These are phyloP conservation scores for Neosalanx taihuensis DNA, from an alignment of 2,797 vertebrate species.

Conservation along the genomic window DNA sequence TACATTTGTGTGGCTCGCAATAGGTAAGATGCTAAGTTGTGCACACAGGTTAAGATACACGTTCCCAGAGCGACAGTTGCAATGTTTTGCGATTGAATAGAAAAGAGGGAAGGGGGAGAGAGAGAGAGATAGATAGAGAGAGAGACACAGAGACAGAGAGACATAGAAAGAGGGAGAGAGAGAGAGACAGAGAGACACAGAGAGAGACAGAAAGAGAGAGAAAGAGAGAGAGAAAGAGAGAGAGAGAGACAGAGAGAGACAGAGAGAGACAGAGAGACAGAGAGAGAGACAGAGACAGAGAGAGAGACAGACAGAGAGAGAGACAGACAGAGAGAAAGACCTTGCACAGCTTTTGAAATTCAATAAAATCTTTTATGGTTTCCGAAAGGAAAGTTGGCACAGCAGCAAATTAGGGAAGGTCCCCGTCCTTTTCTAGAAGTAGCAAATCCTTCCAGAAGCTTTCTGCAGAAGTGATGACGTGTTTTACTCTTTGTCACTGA, in stretches of 20 bases:
- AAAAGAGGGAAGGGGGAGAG: background rate
- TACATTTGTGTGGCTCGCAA: background rate
- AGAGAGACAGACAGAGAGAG: background rate
- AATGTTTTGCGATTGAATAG: background rate
- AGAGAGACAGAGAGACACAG: background rate
- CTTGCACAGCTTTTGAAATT: background rate
- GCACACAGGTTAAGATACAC: background rate
- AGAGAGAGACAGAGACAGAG: no score
- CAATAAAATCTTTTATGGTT: background rate
- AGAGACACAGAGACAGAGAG: no score
- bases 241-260: no score
- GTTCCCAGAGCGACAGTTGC: background rate
- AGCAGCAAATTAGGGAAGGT: background rate
- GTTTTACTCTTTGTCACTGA: background rate
- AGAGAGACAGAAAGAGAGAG: background rate
- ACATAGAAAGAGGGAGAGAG: no score
- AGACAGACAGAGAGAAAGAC: background rate
- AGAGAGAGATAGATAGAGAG: no score
- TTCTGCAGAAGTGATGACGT: background rate
- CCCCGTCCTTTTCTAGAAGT: background rate
- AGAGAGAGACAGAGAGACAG: no score
- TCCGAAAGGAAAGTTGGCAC: background rate
- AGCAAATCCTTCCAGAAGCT: background rate
- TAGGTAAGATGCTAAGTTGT: background rate
- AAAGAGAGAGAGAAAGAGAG: background rate